These are phyloP conservation scores for Champsocephalus gunnari DNA, from an alignment of 2,797 vertebrate species.

Conservation along the genomic window DNA sequence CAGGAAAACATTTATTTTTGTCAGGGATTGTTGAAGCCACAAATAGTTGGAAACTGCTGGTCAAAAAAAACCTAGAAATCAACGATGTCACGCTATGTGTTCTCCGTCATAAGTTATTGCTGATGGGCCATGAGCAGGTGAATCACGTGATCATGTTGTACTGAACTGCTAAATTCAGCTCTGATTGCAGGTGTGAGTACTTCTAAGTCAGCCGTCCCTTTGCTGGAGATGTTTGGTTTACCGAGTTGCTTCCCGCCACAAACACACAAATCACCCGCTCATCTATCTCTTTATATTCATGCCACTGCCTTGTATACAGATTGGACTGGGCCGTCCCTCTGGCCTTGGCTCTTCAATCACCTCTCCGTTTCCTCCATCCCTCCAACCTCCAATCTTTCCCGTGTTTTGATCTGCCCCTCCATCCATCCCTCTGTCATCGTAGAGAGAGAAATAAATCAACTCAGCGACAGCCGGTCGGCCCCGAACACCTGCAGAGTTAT, in stretches of 20 bases:
- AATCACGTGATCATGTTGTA: not conserved
- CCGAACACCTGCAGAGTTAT: conserved; percentile 56
- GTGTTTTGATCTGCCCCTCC: conserved; percentile 50
- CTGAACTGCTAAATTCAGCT: conserved; percentile 2
- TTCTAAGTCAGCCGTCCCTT: conserved; percentile 7
- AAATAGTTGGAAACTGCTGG: conserved; percentile 8
- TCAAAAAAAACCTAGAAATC: conserved; percentile 19
- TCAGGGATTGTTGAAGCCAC: too few relatives aligned
- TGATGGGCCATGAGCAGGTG: conserved; percentile 19
- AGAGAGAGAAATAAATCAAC: conserved; percentile 61
- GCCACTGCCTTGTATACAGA: conserved; percentile 46
- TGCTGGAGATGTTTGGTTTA: conserved; percentile 27
- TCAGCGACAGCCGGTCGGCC: conserved; percentile 47
- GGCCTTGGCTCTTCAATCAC: conserved; percentile 71
- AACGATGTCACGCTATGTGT: not conserved
- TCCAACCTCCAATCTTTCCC: conserved; percentile 30
- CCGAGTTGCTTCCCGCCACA: not conserved
- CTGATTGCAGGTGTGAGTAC: conserved; percentile 24
- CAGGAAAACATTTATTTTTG: too few relatives aligned
- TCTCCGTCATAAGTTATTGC: conserved; percentile 24
- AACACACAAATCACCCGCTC: conserved; percentile 45
- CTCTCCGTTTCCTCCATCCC: conserved; percentile 35
- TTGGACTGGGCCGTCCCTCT: conserved; percentile 43
- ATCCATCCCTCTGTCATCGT: conserved; percentile 40
- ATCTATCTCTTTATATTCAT: conserved; percentile 37